Conservation (phyloP, 2,797 vertebrate species). For the Mycteria americana region DNA sequence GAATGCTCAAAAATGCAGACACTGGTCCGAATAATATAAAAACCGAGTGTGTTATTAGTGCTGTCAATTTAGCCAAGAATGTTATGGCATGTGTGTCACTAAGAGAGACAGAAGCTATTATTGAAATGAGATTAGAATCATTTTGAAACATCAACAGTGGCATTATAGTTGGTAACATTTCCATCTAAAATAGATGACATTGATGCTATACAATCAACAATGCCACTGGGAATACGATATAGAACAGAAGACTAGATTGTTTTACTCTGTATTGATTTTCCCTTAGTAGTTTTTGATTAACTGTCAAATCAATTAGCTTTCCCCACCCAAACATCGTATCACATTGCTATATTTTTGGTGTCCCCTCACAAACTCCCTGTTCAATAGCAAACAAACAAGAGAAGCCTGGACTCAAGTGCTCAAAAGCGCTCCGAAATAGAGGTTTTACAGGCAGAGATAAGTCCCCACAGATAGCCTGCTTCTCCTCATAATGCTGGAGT, state of each 20-base stretch:
- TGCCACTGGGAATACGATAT: slow-evolving; percentile 58
- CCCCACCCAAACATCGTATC: slow-evolving; percentile 53
- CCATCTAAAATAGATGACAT: slow-evolving; percentile 70
- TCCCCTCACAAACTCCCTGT: not conserved
- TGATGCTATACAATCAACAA: slow-evolving; percentile 71
- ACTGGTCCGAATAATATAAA: slow-evolving; percentile 65
- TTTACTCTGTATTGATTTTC: slow-evolving; percentile 67
- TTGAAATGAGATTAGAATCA: slow-evolving; percentile 76
- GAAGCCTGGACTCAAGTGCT: not conserved
- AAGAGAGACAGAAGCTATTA: slow-evolving; percentile 79
- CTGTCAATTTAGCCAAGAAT: slow-evolving; percentile 74
- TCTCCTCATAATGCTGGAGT: slow-evolving; percentile 36
- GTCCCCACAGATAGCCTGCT: slow-evolving; percentile 8
- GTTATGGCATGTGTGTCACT: slow-evolving; percentile 72
- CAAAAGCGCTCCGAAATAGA: not conserved
- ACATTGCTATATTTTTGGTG: not conserved
- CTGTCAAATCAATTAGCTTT: slow-evolving; percentile 67
- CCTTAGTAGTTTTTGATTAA: slow-evolving; percentile 64
- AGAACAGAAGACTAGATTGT: slow-evolving; percentile 61
- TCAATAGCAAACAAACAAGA: not conserved
- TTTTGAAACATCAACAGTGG: slow-evolving; percentile 77
- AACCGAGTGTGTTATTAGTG: slow-evolving; percentile 68
- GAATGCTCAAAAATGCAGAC: slow-evolving; percentile 12
- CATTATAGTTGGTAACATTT: slow-evolving; percentile 72
- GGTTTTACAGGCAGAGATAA: slow-evolving; percentile 24